Evolutionary conservation across 2,113 vertebrate genomes (phyloP), one percentile per base, ranked within the genome.

Genomic region (Isurus oxyrinchus): DNA sequence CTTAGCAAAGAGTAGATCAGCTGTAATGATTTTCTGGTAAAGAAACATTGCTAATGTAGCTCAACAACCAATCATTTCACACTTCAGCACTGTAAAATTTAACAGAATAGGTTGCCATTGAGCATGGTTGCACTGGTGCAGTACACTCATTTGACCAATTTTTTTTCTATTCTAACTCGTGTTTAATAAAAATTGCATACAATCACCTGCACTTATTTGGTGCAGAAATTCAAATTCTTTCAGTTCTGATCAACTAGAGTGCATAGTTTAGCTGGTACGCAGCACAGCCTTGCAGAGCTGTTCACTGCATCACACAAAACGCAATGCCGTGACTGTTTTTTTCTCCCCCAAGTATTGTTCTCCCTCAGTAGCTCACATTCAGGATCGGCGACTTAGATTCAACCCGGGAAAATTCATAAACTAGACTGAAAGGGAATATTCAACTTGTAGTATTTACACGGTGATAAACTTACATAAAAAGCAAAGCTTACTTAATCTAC

Each of bases 401-500:
- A 93, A 91, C 63, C 35, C 59, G 16, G 35, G 5, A 21, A 63
- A n/a, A 35, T 63, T 63, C 81, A 84, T 44, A 44, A 84, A 44
- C 31, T 40, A 7, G n/a, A 94, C 59, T 7, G n/a, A 7, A 94
- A 94, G 61, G 31, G 66, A 40, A 61, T 63, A 63, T 63, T n/a
- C 35, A 66, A 63, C 7, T 7, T 66, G 14, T 35, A 63, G 7
- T 23, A 25, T 63, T 25, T 40, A 94, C 19, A 94, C 87, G 16
- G 31, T 63, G n/a, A 66, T 63, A 40, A 49, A 63, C 31, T 63
- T 63, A 16, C 40, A 25, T 96, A n/a, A 67, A 96, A 96, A 23
- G 93, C 11, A 96, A 53, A 21, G 11, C 25, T 31, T 76, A 44
- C 97, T 96, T 3, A 86, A 96, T 63, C 2, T 79, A 59, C 81